Base-by-base conservation (phyloP, 2,888 invertebrate species). In the Tetragnatha montana region DNA sequence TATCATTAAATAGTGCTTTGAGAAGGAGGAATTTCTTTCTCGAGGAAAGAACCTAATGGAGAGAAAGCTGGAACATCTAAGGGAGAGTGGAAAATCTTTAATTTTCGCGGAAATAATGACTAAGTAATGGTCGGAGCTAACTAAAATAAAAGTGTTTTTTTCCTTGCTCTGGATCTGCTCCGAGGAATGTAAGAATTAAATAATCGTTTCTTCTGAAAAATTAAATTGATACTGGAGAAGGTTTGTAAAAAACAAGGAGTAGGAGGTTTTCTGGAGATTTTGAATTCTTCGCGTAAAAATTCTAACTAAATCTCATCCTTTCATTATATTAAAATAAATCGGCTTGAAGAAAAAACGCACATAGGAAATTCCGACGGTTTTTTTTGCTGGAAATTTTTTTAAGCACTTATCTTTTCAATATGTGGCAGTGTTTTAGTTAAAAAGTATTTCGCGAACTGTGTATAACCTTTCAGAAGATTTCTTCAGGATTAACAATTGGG, bases 51-150 rank as follows among this genome's bases (percentile, higher is more conserved):
- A 68, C 22, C 60, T 78, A 78, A 78, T 21, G 60, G 21, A 60
- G 22, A 78, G 50, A 19, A 22, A 22, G 21, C 22, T 60, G 7
- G 60, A 47, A 78, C 78, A 78, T 22, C 60, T 19, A 17, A 49
- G 47, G 22, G 22, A 60, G 21, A 78, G 78, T 22, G 51, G 12
- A 51, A 78, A 78, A 78, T 78, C 78, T 78, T 78, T 78, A 78
- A 78, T 78, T 78, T 78, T 78, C 78, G 60, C 60, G 51, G 78
- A 78, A 78, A 78, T 78, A 78, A 51, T 22, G 78, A 51, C 78
- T 78, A 78, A 78, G 51, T 78, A 78, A 60, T 68, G 75, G 47
- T 47, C 47, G 47, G 75, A 75, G 49, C 60, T 75, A 60, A 78
- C 78, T 60, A 68, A 78, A 78, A 21, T 22, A 78, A 78, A 22